Percentiles rank a stretch among this genome's conserved stretches.
phyloP scores from a whole-genome alignment of 2,888 invertebrate genomes.

The Oscheius sp. region DNA sequence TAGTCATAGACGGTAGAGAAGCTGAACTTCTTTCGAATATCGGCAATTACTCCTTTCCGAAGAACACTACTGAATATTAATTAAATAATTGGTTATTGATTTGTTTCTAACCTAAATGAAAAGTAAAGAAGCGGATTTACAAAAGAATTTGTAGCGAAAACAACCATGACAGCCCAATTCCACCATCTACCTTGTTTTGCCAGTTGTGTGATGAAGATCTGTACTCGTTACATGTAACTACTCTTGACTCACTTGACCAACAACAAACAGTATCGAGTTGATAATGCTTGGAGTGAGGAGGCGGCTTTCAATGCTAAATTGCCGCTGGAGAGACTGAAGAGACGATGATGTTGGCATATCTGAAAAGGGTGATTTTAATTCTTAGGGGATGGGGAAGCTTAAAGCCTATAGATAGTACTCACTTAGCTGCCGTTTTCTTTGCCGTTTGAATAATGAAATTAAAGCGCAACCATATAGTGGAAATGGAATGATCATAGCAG shows the following conservation, averaged over 20 bases:
- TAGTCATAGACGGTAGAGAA: conserved; percentile 59
- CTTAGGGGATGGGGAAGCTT: conserved; percentile 16
- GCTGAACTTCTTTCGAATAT: conserved; percentile 51
- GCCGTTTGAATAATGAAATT: conserved; percentile 45
- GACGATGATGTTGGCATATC: conserved; percentile 40
- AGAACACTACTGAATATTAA: conserved; percentile 54
- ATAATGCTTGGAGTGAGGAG: conserved; percentile 58
- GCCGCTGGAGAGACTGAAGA: conserved; percentile 47
- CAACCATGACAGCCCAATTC: conserved; percentile 63
- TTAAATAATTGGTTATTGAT: background rate
- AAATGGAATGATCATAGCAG: conserved; percentile 58
- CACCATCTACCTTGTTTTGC: conserved; percentile 62
- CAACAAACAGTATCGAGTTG: conserved; percentile 58
- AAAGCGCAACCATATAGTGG: conserved; percentile 56
- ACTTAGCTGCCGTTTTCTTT: conserved; percentile 36
- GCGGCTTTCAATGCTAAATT: conserved; percentile 57
- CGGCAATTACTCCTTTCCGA: conserved; percentile 52
- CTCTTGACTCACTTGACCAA: conserved; percentile 49
- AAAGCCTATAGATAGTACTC: background rate
- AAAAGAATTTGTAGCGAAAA: conserved; percentile 59
- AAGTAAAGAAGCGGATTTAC: conserved; percentile 59
- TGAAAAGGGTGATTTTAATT: conserved; percentile 47
- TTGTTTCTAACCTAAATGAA: conserved; percentile 46
- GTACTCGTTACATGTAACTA: conserved; percentile 12
- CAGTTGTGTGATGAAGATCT: conserved; percentile 56